A percentile compares a stretch with the other conserved stretches of the same genome.
Evolutionary conservation across 2,888 invertebrate species (phyloP).

Genomic region (Parnassius smintheus): DNA sequence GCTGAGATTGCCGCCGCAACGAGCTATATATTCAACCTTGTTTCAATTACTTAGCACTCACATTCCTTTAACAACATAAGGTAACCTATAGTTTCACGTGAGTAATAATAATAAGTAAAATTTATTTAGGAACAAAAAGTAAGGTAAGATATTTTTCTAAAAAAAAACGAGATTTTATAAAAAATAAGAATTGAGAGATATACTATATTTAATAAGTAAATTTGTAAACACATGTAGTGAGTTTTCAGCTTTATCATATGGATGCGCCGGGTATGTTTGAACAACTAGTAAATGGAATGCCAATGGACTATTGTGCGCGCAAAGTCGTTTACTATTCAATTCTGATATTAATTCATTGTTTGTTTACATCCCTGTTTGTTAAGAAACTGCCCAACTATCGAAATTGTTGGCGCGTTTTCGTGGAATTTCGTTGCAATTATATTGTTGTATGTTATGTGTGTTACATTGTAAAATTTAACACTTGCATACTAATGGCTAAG

Average conservation of each 20-base stretch:
- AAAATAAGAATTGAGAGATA: too few relatives aligned
- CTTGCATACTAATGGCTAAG: not conserved
- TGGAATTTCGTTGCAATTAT: not conserved
- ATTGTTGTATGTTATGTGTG: not conserved
- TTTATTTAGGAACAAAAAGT: too few relatives aligned
- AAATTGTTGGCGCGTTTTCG: not conserved
- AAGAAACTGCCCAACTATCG: not conserved
- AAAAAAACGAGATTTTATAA: too few relatives aligned
- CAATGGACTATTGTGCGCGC: constrained; percentile 69
- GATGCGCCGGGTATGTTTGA: constrained; percentile 68
- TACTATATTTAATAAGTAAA: too few relatives aligned
- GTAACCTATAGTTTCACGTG: too few relatives aligned
- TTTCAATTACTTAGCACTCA: too few relatives aligned
- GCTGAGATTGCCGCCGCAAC: too few relatives aligned
- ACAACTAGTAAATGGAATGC: constrained; percentile 75
- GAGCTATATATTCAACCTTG: too few relatives aligned
- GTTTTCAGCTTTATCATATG: constrained; percentile 46
- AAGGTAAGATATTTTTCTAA: too few relatives aligned
- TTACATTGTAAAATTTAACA: not conserved
- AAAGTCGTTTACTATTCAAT: constrained; percentile 69
- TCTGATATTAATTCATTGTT: constrained; percentile 57
- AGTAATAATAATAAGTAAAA: too few relatives aligned
- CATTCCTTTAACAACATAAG: too few relatives aligned
- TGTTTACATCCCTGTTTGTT: constrained; percentile 51
- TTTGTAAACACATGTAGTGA: constrained; percentile 18